Base-by-base conservation (phyloP, 2,888 invertebrate species). In the Stenodera caucasica region DNA sequence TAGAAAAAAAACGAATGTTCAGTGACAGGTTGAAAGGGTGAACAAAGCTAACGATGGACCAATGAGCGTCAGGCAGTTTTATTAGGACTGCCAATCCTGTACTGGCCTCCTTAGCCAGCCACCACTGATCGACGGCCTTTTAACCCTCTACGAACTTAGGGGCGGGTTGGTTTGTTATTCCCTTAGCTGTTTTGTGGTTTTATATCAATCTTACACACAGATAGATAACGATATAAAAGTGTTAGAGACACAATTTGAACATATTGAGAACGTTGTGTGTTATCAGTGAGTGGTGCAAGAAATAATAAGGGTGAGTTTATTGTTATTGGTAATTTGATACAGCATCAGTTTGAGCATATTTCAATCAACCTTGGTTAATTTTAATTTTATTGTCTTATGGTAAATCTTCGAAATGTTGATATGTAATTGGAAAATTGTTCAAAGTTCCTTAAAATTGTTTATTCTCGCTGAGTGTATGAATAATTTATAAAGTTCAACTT, bases 21-120 rank as follows among this genome's bases (percentile, higher is more conserved):
- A 71, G 67, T 67, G 73, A 74, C 74, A 72, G 72, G 72, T 73
- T 71, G 74, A 75, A 76, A 75, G 76, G 77, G 75, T 74, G 77
- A 73, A 75, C 74, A 71, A 72, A 71, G 72, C 67, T 55, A 63
- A 61, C 58, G 51, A 60, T 52, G 62, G 61, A 62, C 72, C 72
- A 63, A 63, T 61, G 56, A 52, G 53, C 32, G 49, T 21, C 15
- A 58, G 53, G 56, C 58, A 30, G 33, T 15, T 53, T 61, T 58
- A 61, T 61, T 61, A 56, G 62, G 61, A 53, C 60, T 55, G 57
- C 67, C 67, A 74, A 74, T 74, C 55, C 56, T 56, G 52, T 49
- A 63, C 49, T 49, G 53, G 55, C 60, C 40, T 60, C 65, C 62
- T 68, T 69, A 68, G 61, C 69, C 65, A 66, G 64, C 72, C 64